phyloP scores from a whole-genome alignment of 2,888 invertebrate genomes.

The Drosophila pegasa region DNA sequence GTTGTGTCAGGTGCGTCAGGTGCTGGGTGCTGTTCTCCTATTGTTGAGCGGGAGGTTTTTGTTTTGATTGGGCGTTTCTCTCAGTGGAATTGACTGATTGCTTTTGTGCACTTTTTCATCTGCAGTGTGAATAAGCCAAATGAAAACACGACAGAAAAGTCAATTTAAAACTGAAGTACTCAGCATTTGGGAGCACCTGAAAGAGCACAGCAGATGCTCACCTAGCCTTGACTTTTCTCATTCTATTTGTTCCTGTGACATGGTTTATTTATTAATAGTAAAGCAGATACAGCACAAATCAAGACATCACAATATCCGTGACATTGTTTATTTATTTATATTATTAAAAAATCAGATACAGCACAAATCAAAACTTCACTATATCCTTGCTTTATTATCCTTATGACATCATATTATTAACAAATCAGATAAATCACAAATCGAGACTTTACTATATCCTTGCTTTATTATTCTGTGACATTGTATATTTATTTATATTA shows the following conservation, averaged over 20 bases:
- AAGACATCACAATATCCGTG: no score
- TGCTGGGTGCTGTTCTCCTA: conserved; percentile 7
- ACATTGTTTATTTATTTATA: not conserved
- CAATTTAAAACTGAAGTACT: conserved; percentile 4
- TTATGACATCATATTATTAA: no score
- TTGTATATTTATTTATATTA: no score
- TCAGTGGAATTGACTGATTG: conserved; percentile 64
- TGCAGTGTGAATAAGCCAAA: conserved; percentile 9
- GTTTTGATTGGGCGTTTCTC: conserved; percentile 55
- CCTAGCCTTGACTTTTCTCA: not conserved
- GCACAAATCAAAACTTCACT: no score
- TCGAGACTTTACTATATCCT: no score
- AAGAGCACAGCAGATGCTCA: not conserved
- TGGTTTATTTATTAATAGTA: no score
- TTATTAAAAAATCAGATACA: no score
- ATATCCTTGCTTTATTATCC: no score
- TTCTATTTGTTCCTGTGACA: not conserved
- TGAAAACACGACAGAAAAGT: conserved; percentile 11
- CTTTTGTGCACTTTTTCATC: conserved; percentile 38
- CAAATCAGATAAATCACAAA: no score
- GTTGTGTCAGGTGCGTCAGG: conserved; percentile 31
- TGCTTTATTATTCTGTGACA: no score
- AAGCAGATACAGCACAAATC: no score
- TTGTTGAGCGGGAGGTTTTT: conserved; percentile 45
- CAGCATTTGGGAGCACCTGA: not conserved